Base-by-base conservation (phyloP, 2,888 invertebrate species). In the Dynastes grantii region DNA sequence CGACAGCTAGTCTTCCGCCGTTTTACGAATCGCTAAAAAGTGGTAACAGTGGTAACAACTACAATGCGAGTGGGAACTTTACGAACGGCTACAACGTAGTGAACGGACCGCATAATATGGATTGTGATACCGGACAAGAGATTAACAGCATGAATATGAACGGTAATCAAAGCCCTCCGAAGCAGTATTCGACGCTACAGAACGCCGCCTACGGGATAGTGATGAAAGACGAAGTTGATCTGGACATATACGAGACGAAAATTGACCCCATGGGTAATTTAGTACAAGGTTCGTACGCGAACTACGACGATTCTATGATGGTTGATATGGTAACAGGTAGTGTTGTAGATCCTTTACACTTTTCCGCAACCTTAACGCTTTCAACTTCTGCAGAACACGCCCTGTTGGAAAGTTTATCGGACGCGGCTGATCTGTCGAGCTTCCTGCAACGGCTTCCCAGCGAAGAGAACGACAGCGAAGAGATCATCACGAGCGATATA, bases 1-100 rank as follows among this genome's bases (percentile, higher is more conserved):
- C 96, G 1, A 96, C 95, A 0, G 96, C 95, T 13, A 95, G 95
- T 75, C 89, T 96, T 80, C 96, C 96, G n/a, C 96, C 96, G 0
- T 96, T 96, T 86, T 96, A 96, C 87, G 96, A 96, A 89, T 95
- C 95, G 9, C 90, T 96, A 0, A 96, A 96, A 88, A 93, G 93
- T 73, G 95, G 95, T 13, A 95, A 94, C 85, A 93, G 93, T 82
- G 90, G 91, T 70, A 92, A 91, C 83, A 90, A 91, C 80, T 95
- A 93, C 85, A 94, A 94, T 85, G 93, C 93, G 2, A 91, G 93
- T 51, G 92, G 90, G 82, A 94, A 93, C 84, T 86, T 91, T 4
- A 90, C 91, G 73, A 94, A 93, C 85, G 92, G 92, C 79, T 94
- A 94, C 87, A 90, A 94, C 61, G 91, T 94, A 75, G 91, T 95